Evolutionary conservation across 2,888 invertebrate species (phyloP).

Genomic region (Stomorhina lunata): DNA sequence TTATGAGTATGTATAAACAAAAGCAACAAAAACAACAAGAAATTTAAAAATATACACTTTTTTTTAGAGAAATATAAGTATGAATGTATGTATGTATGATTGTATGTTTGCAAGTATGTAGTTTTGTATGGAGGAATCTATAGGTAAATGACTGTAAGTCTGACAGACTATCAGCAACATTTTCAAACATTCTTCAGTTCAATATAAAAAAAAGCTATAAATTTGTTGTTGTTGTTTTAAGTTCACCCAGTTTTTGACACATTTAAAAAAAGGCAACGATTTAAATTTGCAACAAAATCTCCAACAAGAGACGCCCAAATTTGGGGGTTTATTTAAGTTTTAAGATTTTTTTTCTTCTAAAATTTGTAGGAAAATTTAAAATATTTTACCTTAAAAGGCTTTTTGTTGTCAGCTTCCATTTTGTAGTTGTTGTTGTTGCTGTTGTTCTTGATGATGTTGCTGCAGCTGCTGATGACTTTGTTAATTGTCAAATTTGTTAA

Average conservation of each 20-base stretch:
- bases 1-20: slow-evolving; percentile 27
- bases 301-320: slow-evolving; percentile 52
- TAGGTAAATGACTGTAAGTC: slow-evolving; percentile 6
- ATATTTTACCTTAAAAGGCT: slow-evolving; percentile 71
- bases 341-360: not conserved
- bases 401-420: slow-evolving; percentile 71
- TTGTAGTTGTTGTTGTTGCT: slow-evolving; percentile 48
- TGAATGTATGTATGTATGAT: not conserved
- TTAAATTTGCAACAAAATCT: slow-evolving; percentile 33
- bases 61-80: not conserved
- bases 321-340: not conserved
- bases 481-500: not conserved
- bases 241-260: slow-evolving; percentile 59
- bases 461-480: slow-evolving; percentile 1
- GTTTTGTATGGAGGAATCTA: not conserved
- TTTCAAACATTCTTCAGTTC: no score
- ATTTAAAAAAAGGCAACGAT: slow-evolving; percentile 38
- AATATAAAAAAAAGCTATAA: no score
- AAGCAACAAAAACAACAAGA: slow-evolving; percentile 14
- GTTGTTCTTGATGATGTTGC: no score
- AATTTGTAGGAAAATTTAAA: not conserved
- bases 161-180: slow-evolving; percentile 31
- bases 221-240: slow-evolving; percentile 18
- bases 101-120: not conserved
- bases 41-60: no score